Base-by-base conservation (phyloP, 2,888 invertebrate species). In the Onchidella celtica region DNA sequence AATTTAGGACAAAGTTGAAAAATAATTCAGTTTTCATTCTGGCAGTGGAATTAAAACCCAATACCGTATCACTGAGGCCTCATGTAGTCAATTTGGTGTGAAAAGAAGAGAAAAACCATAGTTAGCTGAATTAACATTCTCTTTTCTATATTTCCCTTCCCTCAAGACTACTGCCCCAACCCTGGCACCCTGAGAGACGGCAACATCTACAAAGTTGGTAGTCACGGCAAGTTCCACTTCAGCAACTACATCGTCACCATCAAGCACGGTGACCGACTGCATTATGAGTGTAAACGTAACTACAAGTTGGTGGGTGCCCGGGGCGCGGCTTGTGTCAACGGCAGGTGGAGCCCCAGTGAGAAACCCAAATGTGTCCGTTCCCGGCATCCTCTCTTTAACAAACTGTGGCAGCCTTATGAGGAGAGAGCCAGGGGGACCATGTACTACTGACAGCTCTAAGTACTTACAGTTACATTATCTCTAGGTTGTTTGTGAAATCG, bases 261-360 rank as follows among this genome's bases (percentile, higher is more conserved):
- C 36, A 86, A 87, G 27, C 93, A 93, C 77, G 91, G 92, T 34
- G 88, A 89, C 65, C 86, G 89, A 34, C 92, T 93, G 79, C 97
- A 97, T 96, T 99, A 97, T 93, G 98, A 98, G 90, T 99, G 98
- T 91, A 96, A 98, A 88, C 96, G 97, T 90, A 98, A 98, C 0
- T 98, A 96, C 90, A 96, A 97, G 0, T 92, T 98, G 38, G 95
- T 96, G 36, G 98, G 98, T 0, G 95, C 96, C 86, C 97, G 97
- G 0, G 96, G 95, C 87, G 98, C 99, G 0, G 99, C 98, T 0
- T 99, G 99, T 89, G 95, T 99, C 36, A 97, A 97, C 9, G 98
- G 98, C 0, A 95, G 95, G 83, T 99, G 99, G 99, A 97, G 97
- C 85, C 99, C 99, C 0, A 95, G 95, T 86, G 96, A 97, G 88